Percentiles rank a stretch among this genome's conserved stretches.
These are phyloP conservation scores for Chlorops oryzae DNA, from an alignment of 1,140 invertebrate species.

Conservation along the genomic window DNA sequence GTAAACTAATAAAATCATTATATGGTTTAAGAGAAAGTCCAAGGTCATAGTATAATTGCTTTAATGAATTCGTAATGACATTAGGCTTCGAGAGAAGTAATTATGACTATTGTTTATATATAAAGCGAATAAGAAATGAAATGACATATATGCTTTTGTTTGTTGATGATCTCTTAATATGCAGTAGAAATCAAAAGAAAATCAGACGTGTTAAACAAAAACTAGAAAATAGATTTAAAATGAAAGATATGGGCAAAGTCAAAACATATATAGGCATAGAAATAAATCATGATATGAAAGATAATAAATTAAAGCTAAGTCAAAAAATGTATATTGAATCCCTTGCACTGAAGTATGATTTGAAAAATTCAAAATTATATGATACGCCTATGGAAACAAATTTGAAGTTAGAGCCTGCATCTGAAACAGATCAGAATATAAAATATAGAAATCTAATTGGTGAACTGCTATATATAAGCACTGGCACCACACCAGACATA, in stretches of 20 bases:
- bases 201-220: constrained; percentile 27
- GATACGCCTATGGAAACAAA: constrained; percentile 47
- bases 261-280: constrained; percentile 24
- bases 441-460: constrained; percentile 37
- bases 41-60: constrained; percentile 37
- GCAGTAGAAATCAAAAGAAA: constrained; percentile 16
- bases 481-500: constrained; percentile 44
- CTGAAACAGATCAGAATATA: background rate
- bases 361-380: constrained; percentile 24
- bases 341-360: constrained; percentile 39
- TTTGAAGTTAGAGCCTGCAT: constrained; percentile 37
- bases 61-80: constrained; percentile 22
- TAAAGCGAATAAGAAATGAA: constrained; percentile 23
- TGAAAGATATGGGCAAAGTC: constrained; percentile 38
- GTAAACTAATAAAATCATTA: constrained; percentile 12
- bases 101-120: constrained; percentile 16
- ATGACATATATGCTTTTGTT: constrained; percentile 21
- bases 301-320: constrained; percentile 30
- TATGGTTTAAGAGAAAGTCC: constrained; percentile 28
- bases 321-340: constrained; percentile 47
- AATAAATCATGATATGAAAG: constrained; percentile 34
- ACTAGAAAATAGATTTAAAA: constrained; percentile 33
- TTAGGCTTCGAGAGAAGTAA: constrained; percentile 13
- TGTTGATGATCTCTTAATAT: constrained; percentile 18
- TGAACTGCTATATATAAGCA: constrained; percentile 46